phyloP scores from a whole-genome alignment of 2,797 vertebrate genomes.

The Rousettus madagascariensis region DNA sequence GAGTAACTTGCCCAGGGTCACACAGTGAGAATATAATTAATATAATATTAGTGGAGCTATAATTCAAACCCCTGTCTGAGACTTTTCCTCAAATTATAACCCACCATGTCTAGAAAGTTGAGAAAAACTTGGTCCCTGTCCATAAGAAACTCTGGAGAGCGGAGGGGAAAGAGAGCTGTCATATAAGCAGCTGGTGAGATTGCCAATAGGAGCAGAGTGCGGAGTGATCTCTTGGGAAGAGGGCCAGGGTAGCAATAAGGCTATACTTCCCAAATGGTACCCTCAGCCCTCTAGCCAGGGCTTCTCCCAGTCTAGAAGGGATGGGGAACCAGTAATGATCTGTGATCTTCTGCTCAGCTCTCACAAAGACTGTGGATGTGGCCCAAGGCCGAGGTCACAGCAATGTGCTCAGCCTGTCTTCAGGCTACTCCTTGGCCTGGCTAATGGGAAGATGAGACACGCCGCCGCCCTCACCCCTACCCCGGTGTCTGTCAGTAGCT shows the following conservation, averaged over 20 bases:
- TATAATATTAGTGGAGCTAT: neutral
- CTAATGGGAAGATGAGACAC: neutral
- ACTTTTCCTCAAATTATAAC: neutral
- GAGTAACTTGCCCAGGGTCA: neutral
- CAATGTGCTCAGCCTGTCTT: neutral
- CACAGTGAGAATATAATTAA: neutral
- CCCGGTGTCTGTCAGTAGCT: neutral
- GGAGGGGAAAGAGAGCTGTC: neutral
- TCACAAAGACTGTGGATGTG: neutral
- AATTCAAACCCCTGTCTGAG: neutral
- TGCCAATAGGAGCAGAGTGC: neutral
- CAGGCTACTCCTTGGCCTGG: neutral
- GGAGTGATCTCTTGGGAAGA: neutral
- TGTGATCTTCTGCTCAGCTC: neutral
- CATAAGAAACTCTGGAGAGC: neutral
- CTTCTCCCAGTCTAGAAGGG: neutral
- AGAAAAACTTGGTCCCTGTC: neutral
- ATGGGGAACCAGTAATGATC: neutral
- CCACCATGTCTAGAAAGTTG: neutral
- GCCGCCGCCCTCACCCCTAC: neutral
- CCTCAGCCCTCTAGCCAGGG: neutral
- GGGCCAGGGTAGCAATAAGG: fast-evolving
- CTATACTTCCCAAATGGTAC: fast-evolving
- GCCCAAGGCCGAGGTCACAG: neutral
- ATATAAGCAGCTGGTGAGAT: neutral